Base-by-base conservation (phyloP, 2,888 invertebrate genomes). In the Acronicta psi region DNA sequence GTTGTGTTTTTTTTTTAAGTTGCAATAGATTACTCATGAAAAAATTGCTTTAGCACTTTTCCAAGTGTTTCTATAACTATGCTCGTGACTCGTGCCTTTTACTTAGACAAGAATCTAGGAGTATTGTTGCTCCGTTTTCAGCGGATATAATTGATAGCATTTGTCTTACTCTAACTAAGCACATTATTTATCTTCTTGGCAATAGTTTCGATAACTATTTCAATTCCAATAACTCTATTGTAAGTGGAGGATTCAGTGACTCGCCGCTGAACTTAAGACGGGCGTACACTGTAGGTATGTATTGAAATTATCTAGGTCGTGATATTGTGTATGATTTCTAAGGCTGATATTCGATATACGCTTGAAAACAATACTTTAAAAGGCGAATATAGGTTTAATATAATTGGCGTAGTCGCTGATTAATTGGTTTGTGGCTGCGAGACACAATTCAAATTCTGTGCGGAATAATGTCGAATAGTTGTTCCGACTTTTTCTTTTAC, bases 171-270 rank as follows among this genome's bases (percentile, higher is more conserved):
- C 50, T 41, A 69, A 73, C 73, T 69, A 73, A 69, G 63, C 44
- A 61, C 60, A 76, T 73, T 69, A 76, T 73, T 74, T 76, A 76
- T 76, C 60, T 52, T 76, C 60, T 63, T 55, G 52, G 63, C 55
- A 76, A 76, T 73, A 76, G 76, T 74, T 74, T 66, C 60, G 44
- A 61, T 60, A 74, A 74, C 76, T 76, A 76, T 76, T 74, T 69
- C 76, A 76, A 74, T 73, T 73, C 60, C 63, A 69, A 76, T 73
- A 73, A 66, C 50, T 69, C 69, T 59, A 72, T 73, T 75, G 73
- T 73, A 66, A 70, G 46, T 68, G 55, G 64, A 66, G 59, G 57
- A 50, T 60, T 64, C 72, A 62, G 64, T 72, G 69, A 59, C 43
- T 57, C 61, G 56, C 58, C 42, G 16, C 43, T 54, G 20, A 64